Base-by-base conservation (phyloP, 2,113 vertebrate species). In the Phocoena phocoena region DNA sequence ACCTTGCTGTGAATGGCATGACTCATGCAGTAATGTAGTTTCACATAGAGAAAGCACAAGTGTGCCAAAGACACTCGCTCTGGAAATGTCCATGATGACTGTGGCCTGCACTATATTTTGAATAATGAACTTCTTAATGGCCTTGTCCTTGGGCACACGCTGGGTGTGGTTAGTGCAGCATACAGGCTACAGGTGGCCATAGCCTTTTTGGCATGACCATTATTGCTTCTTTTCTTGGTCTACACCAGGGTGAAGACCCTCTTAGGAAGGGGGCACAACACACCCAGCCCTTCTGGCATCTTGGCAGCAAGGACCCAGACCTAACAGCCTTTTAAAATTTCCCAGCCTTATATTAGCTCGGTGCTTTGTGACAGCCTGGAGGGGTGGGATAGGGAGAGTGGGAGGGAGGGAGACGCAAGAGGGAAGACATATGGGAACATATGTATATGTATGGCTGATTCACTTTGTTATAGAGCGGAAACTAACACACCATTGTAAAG, bases 101-200 rank as follows among this genome's bases (percentile, higher is more conserved):
- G 71, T 62, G 26, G 26, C 14, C 53, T 33, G 8, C 20, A 6
- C 73, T 80, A 0, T 44, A 2, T 28, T 71, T 80, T 62, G 21
- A 63, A 70, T 71, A 82, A 91, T 55, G n/a, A 80, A 38, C 31
- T 85, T 90, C 71, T 71, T 53, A 20, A 8, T 31, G 41, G 71
- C 63, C 33, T 60, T 36, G 62, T 47, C 50, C 33, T 50, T 70
- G 88, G 81, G 33, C 71, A 26, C 36, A 58, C 10, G 25, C 12
- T 5, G 1, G 53, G 4, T 38, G 10, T 8, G 13, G 2, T 13
- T 8, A 12, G 47, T 31, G 4, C 36, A 77, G 31, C 7, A 21
- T 47, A 36, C 14, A 36, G 36, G 53, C 41, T 79, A 33, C 50
- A 25, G 0, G 5, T 47, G 62, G 71, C 47, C 10, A 1, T 38